phyloP scores from a whole-genome alignment of 2,113 vertebrate species.

The Onychostoma macrolepis region DNA sequence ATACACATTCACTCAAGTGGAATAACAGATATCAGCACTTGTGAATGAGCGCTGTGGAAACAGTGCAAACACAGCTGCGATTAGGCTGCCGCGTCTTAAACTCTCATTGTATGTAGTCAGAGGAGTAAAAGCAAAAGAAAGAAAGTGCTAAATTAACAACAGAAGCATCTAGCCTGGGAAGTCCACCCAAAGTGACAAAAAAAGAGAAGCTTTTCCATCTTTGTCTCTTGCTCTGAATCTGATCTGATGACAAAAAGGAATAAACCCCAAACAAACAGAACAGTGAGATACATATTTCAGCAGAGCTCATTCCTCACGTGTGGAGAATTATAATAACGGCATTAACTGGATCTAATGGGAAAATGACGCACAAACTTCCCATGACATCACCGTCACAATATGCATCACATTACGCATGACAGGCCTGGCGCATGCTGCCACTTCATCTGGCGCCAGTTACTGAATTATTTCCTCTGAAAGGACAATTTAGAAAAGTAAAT shows the following conservation, averaged over 20 bases:
- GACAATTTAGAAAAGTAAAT: slow-evolving; percentile 19
- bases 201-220: background rate
- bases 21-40: slow-evolving; percentile 42
- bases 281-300: background rate
- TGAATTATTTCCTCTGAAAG: slow-evolving; percentile 6
- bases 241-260: background rate
- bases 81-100: slow-evolving; percentile 7
- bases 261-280: background rate
- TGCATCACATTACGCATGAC: slow-evolving; percentile 30
- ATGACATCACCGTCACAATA: slow-evolving; percentile 34
- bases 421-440: background rate
- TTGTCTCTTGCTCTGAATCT: background rate
- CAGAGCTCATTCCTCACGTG: slow-evolving; percentile 7
- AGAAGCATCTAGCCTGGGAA: background rate
- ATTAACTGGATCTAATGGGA: slow-evolving; percentile 34
- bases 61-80: slow-evolving; percentile 47
- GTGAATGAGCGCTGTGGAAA: slow-evolving; percentile 37
- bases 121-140: background rate
- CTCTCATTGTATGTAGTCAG: background rate
- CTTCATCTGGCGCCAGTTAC: slow-evolving; percentile 30
- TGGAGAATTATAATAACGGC: slow-evolving; percentile 24
- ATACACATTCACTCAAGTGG: slow-evolving; percentile 10
- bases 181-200: background rate
- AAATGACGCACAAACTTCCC: slow-evolving; percentile 38
- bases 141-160: slow-evolving; percentile 24